Percentiles rank a stretch among this genome's conserved stretches.
These are phyloP conservation scores for Agapetus fuscipes DNA, from an alignment of 2,888 invertebrate genomes.

Conservation along the genomic window DNA sequence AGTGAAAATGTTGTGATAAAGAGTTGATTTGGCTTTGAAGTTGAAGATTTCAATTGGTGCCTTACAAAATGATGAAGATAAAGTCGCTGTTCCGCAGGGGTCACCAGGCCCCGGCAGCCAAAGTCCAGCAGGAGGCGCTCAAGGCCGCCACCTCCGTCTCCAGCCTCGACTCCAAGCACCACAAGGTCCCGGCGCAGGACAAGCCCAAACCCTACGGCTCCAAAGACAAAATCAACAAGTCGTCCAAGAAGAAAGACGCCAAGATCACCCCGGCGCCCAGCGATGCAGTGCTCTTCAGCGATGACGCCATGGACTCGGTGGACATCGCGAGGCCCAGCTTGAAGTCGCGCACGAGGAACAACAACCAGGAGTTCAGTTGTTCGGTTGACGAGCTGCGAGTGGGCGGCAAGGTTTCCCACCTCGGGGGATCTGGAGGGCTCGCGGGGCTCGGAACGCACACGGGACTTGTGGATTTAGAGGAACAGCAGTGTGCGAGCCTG, in stretches of 20 bases:
- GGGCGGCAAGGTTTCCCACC: conserved; percentile 24
- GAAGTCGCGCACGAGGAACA: conserved; percentile 26
- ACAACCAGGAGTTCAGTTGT: conserved; percentile 27
- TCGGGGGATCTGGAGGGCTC: too few species aligned
- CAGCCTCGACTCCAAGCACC: conserved; percentile 53
- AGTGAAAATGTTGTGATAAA: too few species aligned
- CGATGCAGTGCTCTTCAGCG: conserved; percentile 29
- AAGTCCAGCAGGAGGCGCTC: conserved; percentile 28
- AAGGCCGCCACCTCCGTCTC: conserved; percentile 56
- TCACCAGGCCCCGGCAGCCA: conserved; percentile 33
- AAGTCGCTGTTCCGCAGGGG: conserved; percentile 89
- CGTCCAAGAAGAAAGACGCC: conserved; percentile 27
- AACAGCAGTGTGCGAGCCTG: conserved; percentile 15
- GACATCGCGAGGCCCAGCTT: conserved; percentile 20
- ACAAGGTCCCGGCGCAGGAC: conserved; percentile 43
- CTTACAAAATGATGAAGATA: conserved; percentile 80
- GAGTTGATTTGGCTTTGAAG: too few species aligned
- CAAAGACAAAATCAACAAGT: conserved; percentile 44
- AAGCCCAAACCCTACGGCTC: conserved; percentile 43
- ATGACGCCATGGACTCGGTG: conserved; percentile 24
- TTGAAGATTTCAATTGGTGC: too few species aligned
- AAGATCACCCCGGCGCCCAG: conserved; percentile 25
- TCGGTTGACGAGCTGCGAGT: conserved; percentile 34
- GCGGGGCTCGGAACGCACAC: background rate
- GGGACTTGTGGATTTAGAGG: too few species aligned